phyloP scores from a whole-genome alignment of 2,797 vertebrate genomes.

The Salmo trutta region DNA sequence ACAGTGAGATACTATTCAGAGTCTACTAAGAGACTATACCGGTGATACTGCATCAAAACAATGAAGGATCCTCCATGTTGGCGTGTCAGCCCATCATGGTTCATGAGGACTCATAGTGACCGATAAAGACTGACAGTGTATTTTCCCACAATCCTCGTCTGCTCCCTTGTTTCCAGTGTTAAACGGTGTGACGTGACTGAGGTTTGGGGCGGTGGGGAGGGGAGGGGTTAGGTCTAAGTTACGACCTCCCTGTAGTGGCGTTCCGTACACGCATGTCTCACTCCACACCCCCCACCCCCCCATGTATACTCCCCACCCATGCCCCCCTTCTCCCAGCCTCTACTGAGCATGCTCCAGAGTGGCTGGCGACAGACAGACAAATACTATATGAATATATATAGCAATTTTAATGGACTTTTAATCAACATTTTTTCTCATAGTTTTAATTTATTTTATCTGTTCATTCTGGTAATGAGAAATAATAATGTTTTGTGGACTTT shows the following conservation, averaged over 20 bases:
- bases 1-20: not conserved
- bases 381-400: conserved; percentile 82
- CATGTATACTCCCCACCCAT: conserved; percentile 16
- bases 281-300: conserved; percentile 20
- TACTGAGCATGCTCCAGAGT: conserved; percentile 81
- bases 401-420: conserved; percentile 88
- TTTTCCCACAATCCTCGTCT: conserved; percentile 28
- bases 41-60: conserved; percentile 53
- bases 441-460: conserved; percentile 99
- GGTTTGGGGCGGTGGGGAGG: conserved; percentile 45
- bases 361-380: conserved; percentile 72
- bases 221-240: conserved; percentile 29
- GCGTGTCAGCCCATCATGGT: conserved; percentile 21
- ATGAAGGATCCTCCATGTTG: conserved; percentile 61
- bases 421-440: conserved; percentile 68
- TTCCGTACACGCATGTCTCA: conserved; percentile 19
- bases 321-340: conserved; percentile 53
- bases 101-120: conserved; percentile 27
- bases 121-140: conserved; percentile 26
- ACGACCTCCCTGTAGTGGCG: conserved; percentile 15
- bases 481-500: conserved; percentile 83
- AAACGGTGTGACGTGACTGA: conserved; percentile 61
- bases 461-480: conserved; percentile 97
- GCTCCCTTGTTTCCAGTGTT: conserved; percentile 69
- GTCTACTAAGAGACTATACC: not conserved